These are phyloP conservation scores for Melieria picta DNA, from an alignment of 2,888 invertebrate genomes.

Conservation along the genomic window DNA sequence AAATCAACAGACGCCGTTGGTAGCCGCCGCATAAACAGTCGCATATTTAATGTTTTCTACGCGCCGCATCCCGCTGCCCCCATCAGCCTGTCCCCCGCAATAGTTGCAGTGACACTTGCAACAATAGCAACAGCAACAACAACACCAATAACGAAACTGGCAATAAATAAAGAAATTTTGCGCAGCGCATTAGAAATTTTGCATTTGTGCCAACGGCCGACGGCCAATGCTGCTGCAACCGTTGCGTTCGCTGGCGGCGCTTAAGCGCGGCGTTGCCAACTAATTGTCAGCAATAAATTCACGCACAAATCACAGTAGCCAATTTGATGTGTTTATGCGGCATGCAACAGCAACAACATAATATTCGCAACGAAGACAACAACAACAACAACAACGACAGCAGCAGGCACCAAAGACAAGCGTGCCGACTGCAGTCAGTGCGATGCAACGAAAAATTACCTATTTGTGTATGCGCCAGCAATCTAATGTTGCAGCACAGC, in stretches of 20 bases:
- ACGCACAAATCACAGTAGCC: slow-evolving; percentile 30
- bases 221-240: slow-evolving; percentile 22
- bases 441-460: too few species aligned
- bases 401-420: too few species aligned
- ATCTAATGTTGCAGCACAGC: too few species aligned
- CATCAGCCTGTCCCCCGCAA: too few species aligned
- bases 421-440: too few species aligned
- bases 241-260: slow-evolving; percentile 24
- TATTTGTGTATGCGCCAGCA: too few species aligned
- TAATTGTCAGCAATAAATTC: slow-evolving; percentile 30
- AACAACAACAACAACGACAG: too few species aligned
- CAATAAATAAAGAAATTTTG: slow-evolving; percentile 18
- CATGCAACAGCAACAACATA: slow-evolving; percentile 13
- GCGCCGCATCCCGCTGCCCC: too few species aligned
- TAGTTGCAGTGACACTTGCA: not conserved
- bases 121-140: slow-evolving; percentile 4
- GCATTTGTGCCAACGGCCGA: slow-evolving; percentile 9
- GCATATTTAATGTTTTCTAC: too few species aligned
- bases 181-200: slow-evolving; percentile 18
- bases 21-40: too few species aligned
- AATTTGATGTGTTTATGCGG: slow-evolving; percentile 8
- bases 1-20: too few species aligned
- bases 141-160: slow-evolving; percentile 13
- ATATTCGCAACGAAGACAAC: too few species aligned
- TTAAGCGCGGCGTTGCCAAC: slow-evolving; percentile 31